Conservation (phyloP, 2,888 invertebrate genomes). For the Brachyopa scutellaris region DNA sequence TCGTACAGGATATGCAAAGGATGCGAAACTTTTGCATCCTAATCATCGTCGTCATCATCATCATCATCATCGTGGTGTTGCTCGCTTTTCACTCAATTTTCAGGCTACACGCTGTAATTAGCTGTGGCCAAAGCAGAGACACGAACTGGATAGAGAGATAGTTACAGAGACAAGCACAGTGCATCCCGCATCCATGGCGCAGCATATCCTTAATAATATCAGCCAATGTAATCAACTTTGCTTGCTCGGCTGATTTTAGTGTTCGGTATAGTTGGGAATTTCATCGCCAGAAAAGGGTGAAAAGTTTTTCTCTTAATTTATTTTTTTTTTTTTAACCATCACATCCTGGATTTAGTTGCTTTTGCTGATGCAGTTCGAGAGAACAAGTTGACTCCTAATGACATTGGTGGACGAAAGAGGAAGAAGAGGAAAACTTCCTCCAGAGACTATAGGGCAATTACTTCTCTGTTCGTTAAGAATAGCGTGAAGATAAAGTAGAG, state of each 20-base stretch:
- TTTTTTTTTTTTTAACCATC: conserved; percentile 22
- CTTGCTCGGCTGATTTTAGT: conserved; percentile 50
- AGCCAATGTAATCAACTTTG: conserved; percentile 62
- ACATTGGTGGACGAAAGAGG: conserved; percentile 28
- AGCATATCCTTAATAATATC: conserved; percentile 69
- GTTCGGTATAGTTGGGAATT: conserved; percentile 30
- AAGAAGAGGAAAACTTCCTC: conserved; percentile 6
- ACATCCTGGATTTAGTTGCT: conserved; percentile 46
- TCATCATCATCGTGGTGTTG: conserved; percentile 37
- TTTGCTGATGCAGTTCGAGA: conserved; percentile 25
- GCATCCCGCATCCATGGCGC: conserved; percentile 21
- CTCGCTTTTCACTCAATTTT: conserved; percentile 59
- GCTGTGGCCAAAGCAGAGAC: conserved; percentile 37
- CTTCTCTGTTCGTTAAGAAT: conserved; percentile 12
- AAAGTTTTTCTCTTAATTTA: too few species aligned
- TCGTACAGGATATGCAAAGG: conserved; percentile 53
- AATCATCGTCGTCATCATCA: conserved; percentile 60
- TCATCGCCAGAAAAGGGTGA: not conserved
- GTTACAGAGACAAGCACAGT: not conserved
- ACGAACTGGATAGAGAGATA: not conserved
- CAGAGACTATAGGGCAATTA: conserved; percentile 24
- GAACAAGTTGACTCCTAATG: conserved; percentile 66
- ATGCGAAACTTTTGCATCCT: conserved; percentile 62
- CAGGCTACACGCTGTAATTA: conserved; percentile 65
- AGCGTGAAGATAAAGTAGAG: conserved; percentile 22